These are phyloP conservation scores for Lasioglossum leucozonium DNA, from an alignment of 2,888 invertebrate species.

Conservation along the genomic window DNA sequence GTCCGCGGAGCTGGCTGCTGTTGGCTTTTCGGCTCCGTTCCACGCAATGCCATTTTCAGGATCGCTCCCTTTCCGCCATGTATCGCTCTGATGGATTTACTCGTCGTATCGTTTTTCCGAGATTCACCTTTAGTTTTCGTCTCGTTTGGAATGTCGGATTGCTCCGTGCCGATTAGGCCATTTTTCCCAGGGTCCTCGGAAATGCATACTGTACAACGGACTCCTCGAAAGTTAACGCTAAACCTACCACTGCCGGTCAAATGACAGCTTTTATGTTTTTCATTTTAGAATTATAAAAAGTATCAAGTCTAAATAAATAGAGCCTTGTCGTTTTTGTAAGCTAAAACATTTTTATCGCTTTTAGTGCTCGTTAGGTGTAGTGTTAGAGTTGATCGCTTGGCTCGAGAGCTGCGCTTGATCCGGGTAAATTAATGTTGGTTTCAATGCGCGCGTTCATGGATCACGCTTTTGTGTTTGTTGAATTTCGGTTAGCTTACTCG, in stretches of 20 bases:
- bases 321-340: too few species aligned
- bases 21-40: constrained; percentile 43
- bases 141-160: background rate
- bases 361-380: too few species aligned
- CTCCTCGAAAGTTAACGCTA: background rate
- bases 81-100: constrained; percentile 19
- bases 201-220: background rate
- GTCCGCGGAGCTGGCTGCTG: constrained; percentile 35
- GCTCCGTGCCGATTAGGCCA: background rate
- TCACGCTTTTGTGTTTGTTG: background rate
- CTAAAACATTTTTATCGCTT: too few species aligned
- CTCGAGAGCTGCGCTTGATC: too few species aligned
- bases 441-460: background rate
- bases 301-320: too few species aligned
- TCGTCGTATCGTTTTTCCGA: background rate
- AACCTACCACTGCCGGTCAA: too few species aligned
- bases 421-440: too few species aligned
- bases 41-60: constrained; percentile 16
- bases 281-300: too few species aligned
- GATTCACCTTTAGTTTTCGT: too few species aligned
- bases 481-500: background rate
- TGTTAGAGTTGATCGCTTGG: too few species aligned
- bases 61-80: background rate
- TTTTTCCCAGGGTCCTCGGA: background rate
- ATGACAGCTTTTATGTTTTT: too few species aligned